Evolutionary conservation across 2,113 vertebrate genomes (phyloP).

Genomic region (Proteles cristata): DNA sequence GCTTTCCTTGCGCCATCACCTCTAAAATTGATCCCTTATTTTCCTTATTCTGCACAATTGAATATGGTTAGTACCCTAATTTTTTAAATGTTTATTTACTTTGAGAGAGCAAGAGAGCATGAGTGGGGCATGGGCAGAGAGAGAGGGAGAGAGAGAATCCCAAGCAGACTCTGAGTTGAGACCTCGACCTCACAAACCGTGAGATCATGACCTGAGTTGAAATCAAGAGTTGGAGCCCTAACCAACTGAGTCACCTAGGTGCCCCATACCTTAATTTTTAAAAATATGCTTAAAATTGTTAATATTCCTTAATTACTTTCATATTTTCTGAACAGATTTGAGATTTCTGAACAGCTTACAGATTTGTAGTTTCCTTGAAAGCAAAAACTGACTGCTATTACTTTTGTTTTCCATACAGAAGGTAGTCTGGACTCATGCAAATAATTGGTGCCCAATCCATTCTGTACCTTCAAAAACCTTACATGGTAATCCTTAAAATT

Average conservation of each 20-base stretch:
- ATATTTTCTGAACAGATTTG: slow-evolving; percentile 25
- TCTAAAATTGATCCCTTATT: slow-evolving; percentile 6
- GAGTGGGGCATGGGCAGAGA: no score
- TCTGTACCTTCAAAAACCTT: neutral
- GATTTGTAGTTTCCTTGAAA: neutral
- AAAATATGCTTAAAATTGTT: neutral
- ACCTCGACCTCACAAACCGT: no score
- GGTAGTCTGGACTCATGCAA: neutral
- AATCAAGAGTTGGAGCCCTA: no score
- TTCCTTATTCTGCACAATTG: neutral
- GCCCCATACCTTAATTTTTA: neutral
- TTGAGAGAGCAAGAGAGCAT: no score
- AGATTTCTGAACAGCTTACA: neutral
- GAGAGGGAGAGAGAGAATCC: no score
- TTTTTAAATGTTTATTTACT: slow-evolving; percentile 10
- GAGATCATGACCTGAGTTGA: no score
- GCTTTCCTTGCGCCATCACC: neutral
- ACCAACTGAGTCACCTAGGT: no score
- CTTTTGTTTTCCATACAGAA: neutral
- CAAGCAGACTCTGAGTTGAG: no score
- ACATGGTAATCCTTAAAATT: neutral
- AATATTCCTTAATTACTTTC: slow-evolving; percentile 21
- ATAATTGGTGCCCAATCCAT: neutral
- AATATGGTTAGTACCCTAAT: neutral
- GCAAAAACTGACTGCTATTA: neutral